Conservation (phyloP, 2,797 vertebrate species). For the Platalea minor region DNA sequence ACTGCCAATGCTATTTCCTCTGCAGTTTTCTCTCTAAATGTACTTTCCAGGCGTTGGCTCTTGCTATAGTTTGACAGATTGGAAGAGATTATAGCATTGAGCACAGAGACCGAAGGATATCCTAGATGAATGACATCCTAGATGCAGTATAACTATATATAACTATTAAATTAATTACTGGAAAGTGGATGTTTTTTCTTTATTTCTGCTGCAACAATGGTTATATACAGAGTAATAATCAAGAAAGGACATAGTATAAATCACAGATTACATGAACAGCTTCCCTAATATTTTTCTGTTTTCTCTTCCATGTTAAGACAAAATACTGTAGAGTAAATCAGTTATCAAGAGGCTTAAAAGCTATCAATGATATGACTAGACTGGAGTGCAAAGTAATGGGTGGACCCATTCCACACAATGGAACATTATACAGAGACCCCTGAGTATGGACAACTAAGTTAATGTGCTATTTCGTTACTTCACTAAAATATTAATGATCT, state of each 20-base stretch:
- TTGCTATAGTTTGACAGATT: neutral
- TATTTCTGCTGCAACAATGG: neutral
- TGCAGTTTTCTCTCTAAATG: neutral
- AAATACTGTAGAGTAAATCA: neutral
- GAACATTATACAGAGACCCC: neutral
- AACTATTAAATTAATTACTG: neutral
- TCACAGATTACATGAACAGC: neutral
- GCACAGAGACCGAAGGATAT: neutral
- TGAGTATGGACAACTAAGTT: neutral
- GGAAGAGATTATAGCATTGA: neutral
- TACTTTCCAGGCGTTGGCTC: neutral
- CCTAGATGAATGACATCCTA: neutral
- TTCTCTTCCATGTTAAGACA: neutral
- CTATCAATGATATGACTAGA: neutral
- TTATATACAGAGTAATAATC: neutral
- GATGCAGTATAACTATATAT: neutral
- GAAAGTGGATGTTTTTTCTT: neutral
- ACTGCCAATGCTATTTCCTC: neutral
- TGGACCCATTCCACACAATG: rapidly evolving
- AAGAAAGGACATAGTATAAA: neutral
- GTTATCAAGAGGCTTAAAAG: neutral
- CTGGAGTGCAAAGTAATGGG: neutral
- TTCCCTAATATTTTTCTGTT: neutral
- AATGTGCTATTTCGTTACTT: neutral
- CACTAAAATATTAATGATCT: neutral